Percentiles rank a stretch among this genome's conserved stretches.
Evolutionary conservation across 2,888 invertebrate species (phyloP).

Genomic region (Xestia xanthographa): DNA sequence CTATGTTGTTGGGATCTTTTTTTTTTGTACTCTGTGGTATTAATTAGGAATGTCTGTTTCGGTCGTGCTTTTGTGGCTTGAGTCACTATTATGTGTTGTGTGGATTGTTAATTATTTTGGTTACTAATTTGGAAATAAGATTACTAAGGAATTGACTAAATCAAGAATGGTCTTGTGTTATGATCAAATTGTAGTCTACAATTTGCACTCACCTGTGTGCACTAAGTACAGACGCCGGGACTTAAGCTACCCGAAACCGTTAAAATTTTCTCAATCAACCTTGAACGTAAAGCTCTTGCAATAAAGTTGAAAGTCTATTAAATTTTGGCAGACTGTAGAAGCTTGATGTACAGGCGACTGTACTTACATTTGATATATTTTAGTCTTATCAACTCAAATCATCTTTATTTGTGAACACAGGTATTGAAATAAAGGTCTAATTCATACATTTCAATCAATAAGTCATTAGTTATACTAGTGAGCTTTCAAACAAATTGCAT

Average conservation of each 20-base stretch:
- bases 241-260: no score
- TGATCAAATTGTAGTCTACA: not conserved
- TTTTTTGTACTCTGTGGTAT: conserved; percentile 51
- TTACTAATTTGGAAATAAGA: not conserved
- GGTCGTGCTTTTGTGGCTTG: conserved; percentile 21
- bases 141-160: not conserved
- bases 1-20: conserved; percentile 56
- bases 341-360: no score
- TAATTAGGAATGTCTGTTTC: conserved; percentile 62
- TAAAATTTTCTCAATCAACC: no score
- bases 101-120: conserved; percentile 15
- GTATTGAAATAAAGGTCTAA: no score
- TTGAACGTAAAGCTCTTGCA: no score
- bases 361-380: not conserved
- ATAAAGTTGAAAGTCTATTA: no score
- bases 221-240: no score
- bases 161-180: not conserved
- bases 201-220: not conserved
- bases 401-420: no score
- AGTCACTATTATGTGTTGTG: conserved; percentile 42
- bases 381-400: no score
- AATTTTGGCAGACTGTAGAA: no score
- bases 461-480: not conserved
- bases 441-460: no score
- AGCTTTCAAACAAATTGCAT: not conserved